A percentile compares a stretch with the other conserved stretches of the same genome.
Evolutionary conservation across 2,888 invertebrate genomes (phyloP).

Genomic region (Mechanitis mazaeus): DNA sequence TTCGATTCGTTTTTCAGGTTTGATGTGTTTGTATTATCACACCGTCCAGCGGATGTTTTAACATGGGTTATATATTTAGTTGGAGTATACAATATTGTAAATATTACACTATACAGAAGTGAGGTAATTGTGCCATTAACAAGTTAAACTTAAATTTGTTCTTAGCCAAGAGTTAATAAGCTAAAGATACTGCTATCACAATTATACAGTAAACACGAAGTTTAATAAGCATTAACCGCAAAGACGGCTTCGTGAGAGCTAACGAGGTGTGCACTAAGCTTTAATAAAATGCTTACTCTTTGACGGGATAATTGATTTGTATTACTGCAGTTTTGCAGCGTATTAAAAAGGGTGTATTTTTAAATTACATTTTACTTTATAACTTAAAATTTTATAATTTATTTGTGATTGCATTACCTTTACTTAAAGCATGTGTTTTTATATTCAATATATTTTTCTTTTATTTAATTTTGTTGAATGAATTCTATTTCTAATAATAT

Average conservation of each 20-base stretch:
- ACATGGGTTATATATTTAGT: too few species aligned
- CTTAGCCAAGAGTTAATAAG: conserved; percentile 8
- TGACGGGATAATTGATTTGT: conserved; percentile 28
- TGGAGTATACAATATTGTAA: too few species aligned
- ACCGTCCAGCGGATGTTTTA: not conserved
- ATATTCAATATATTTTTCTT: not conserved
- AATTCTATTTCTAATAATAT: not conserved
- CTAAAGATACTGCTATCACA: conserved; percentile 19
- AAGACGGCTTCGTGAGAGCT: conserved; percentile 43
- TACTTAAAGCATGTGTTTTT: not conserved
- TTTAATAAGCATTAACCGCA: conserved; percentile 60
- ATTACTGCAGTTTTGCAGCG: conserved; percentile 20
- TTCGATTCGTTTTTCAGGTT: conserved; percentile 48
- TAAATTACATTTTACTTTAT: conserved; percentile 6
- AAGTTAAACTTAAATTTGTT: conserved; percentile 8
- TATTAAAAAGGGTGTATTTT: conserved; percentile 16
- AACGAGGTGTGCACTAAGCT: conserved; percentile 35
- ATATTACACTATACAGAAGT: too few species aligned
- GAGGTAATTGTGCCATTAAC: not conserved
- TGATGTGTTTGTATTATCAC: conserved; percentile 3
- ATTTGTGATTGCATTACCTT: not conserved
- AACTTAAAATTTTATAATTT: not conserved
- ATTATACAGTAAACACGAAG: conserved; percentile 36
- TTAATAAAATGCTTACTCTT: conserved; percentile 27
- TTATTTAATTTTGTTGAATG: not conserved